A percentile compares a stretch with the other conserved stretches of the same genome.
These are phyloP conservation scores for Paracyclopina nana DNA, from an alignment of 1,140 invertebrate genomes.

Conservation along the genomic window DNA sequence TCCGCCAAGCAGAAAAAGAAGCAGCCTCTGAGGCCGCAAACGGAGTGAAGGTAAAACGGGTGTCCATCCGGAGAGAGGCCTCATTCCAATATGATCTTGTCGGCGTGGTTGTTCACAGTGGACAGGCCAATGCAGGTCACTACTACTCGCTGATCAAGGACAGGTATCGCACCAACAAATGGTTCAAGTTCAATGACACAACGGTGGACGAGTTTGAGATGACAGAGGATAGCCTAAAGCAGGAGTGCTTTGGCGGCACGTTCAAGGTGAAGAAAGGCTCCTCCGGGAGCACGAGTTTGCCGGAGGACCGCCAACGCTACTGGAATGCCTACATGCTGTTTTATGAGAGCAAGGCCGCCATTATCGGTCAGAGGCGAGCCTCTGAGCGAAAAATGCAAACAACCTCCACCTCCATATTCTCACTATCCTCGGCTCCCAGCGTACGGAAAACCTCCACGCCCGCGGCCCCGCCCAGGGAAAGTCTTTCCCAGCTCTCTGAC, in stretches of 20 bases:
- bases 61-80: neutral
- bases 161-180: conserved; percentile 25
- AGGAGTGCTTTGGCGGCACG: conserved; percentile 35
- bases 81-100: conserved; percentile 29
- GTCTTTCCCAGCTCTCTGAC: conserved; percentile 32
- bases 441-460: neutral
- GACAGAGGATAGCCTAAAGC: conserved; percentile 30
- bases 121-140: conserved; percentile 40
- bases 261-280: conserved; percentile 33
- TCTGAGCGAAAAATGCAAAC: conserved; percentile 11
- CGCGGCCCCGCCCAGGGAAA: conserved; percentile 22
- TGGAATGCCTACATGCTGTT: conserved; percentile 42
- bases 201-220: conserved; percentile 30
- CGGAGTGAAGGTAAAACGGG: too few species aligned
- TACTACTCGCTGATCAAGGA: conserved; percentile 38
- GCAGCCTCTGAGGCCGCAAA: conserved; percentile 16
- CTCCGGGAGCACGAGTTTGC: conserved; percentile 25
- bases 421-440: conserved; percentile 5
- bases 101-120: conserved; percentile 40
- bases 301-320: conserved; percentile 30
- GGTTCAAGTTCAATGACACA: conserved; percentile 42
- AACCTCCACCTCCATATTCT: conserved; percentile 3
- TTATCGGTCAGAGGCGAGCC: neutral
- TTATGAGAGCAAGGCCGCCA: conserved; percentile 30
- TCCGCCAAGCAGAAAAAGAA: conserved; percentile 30